Conservation (phyloP, 2,113 vertebrate species). For the Anas platyrhynchos region DNA sequence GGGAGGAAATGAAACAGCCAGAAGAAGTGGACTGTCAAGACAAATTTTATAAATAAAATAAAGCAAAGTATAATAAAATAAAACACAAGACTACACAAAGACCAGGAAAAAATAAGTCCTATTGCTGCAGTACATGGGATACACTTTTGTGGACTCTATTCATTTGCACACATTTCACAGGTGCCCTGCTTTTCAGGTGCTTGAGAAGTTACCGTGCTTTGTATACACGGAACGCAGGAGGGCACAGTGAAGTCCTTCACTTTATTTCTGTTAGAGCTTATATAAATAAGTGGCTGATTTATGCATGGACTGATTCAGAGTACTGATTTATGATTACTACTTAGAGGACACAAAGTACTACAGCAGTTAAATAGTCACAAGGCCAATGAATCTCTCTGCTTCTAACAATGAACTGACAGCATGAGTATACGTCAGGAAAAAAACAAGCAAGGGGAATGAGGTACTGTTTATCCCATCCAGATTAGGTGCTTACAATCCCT, state of each 20-base stretch:
- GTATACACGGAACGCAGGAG: background rate
- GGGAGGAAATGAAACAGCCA: background rate
- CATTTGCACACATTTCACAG: background rate
- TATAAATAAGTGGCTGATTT: background rate
- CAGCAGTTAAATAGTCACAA: background rate
- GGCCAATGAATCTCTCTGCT: background rate
- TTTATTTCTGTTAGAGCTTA: background rate
- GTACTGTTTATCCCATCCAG: background rate
- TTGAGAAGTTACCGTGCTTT: background rate
- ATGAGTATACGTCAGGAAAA: no score
- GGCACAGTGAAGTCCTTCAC: background rate
- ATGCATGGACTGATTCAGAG: background rate
- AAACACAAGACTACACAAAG: background rate
- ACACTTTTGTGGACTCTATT: background rate
- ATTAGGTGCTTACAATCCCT: background rate
- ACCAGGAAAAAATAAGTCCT: background rate
- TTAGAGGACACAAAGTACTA: background rate
- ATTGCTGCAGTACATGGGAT: background rate
- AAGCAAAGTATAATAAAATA: background rate
- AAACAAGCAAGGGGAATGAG: background rate
- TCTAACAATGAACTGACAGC: background rate
- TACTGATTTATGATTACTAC: background rate
- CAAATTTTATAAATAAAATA: background rate
- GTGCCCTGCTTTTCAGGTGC: background rate
- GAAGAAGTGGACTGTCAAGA: accelerated